Conservation (phyloP, 2,113 vertebrate genomes). For the Cariama cristata region DNA sequence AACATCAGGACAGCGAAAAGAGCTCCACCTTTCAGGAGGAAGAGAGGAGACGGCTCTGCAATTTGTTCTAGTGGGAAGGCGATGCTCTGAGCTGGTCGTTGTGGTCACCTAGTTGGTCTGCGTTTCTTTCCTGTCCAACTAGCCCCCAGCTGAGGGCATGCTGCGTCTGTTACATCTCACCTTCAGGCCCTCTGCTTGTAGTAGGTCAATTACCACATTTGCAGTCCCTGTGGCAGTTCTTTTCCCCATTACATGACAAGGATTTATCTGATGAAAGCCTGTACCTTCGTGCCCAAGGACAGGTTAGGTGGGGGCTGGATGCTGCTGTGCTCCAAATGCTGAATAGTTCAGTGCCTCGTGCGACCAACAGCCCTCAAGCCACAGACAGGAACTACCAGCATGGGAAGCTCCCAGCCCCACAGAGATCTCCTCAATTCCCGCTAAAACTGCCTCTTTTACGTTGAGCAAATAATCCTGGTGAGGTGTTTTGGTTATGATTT, state of each 20-base stretch:
- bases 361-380: not conserved
- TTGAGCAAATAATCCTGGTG: not conserved
- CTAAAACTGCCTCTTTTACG: not conserved
- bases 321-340: not conserved
- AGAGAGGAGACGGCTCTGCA: rapidly evolving
- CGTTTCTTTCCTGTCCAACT: not conserved
- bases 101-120: not conserved
- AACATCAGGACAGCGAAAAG: not conserved
- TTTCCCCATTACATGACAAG: not conserved
- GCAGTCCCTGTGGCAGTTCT: not conserved
- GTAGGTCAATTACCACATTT: not conserved
- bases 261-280: not conserved
- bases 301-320: not conserved
- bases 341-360: not conserved
- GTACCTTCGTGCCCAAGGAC: not conserved
- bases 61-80: not conserved
- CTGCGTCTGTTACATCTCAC: not conserved
- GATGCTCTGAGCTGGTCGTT: not conserved
- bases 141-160: not conserved
- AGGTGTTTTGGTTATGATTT: not conserved
- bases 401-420: not conserved
- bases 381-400: not conserved
- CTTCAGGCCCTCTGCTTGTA: not conserved
- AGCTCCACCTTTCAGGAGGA: not conserved
- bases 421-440: not conserved